Evolutionary conservation across 1,140 invertebrate genomes (phyloP).

Genomic region (Schlechtendalia chinensis): DNA sequence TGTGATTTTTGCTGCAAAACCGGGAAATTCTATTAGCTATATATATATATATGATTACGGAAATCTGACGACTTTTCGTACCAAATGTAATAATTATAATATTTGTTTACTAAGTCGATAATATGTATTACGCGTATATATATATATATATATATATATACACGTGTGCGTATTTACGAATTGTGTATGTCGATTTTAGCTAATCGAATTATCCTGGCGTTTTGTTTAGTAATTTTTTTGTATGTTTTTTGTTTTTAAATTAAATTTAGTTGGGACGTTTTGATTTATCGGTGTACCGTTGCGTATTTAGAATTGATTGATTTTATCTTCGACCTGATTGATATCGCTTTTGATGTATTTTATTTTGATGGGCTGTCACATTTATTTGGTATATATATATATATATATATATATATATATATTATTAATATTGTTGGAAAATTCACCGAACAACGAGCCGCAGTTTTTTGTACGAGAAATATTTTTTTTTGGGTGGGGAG

Average conservation of each 20-base stretch:
- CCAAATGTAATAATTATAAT: background rate
- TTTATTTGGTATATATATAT: too few relatives aligned
- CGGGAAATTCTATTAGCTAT: conserved; percentile 40
- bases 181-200: conserved; percentile 27
- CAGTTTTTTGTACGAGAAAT: background rate
- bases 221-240: conserved; percentile 36
- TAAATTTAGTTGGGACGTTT: conserved; percentile 40
- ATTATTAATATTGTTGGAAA: conserved; percentile 9
- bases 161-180: background rate
- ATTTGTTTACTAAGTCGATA: background rate
- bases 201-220: conserved; percentile 41
- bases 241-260: conserved; percentile 15
- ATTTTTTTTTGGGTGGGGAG: background rate
- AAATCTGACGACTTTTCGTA: background rate
- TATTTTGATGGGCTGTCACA: conserved; percentile 34
- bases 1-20: conserved; percentile 29
- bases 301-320: conserved; percentile 31
- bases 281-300: conserved; percentile 42
- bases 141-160: background rate
- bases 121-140: background rate
- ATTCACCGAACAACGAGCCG: background rate
- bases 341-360: conserved; percentile 48
- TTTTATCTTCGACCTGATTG: conserved; percentile 16
- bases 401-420: too few relatives aligned
- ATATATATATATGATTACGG: background rate